These are phyloP conservation scores for Cydia strobilella DNA, from an alignment of 1,140 invertebrate genomes.

Conservation along the genomic window DNA sequence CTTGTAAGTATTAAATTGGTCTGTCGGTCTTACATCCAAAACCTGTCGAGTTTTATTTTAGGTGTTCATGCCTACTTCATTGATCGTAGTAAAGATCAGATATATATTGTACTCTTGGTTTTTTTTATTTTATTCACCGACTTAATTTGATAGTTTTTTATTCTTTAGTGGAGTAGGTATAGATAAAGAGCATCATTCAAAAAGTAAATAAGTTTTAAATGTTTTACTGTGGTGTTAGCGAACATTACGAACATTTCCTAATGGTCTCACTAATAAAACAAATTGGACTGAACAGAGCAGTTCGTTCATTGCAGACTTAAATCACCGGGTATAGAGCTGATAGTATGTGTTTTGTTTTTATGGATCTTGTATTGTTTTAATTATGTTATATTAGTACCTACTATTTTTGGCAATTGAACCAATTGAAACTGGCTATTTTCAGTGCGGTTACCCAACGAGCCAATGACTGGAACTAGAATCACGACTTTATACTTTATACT, in stretches of 20 bases:
- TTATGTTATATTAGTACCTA: not conserved
- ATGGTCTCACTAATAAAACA: not conserved
- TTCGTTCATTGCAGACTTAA: not conserved
- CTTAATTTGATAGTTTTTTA: not conserved
- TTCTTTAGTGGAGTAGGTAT: not conserved
- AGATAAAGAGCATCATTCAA: not conserved
- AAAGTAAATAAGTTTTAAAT: not conserved
- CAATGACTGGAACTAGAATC: slow-evolving; percentile 13
- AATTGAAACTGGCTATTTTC: slow-evolving; percentile 21
- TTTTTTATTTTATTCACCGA: too few species aligned
- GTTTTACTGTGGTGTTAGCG: not conserved
- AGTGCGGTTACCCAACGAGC: not conserved
- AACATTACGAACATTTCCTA: not conserved
- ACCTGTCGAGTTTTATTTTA: too few species aligned
- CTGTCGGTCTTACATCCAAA: too few species aligned
- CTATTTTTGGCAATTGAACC: slow-evolving; percentile 7
- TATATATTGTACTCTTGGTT: not conserved
- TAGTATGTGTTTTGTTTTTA: not conserved
- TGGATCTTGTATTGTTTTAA: not conserved
- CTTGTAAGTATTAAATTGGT: slow-evolving; percentile 2
- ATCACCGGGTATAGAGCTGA: not conserved
- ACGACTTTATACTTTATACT: slow-evolving; percentile 28
- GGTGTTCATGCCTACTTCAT: too few species aligned
- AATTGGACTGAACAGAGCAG: not conserved
- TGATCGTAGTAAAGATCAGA: too few species aligned